Base-by-base conservation (phyloP, 30 jellyfish, hydroid and myxozoan genomes). In the Cassiopea andromeda region DNA sequence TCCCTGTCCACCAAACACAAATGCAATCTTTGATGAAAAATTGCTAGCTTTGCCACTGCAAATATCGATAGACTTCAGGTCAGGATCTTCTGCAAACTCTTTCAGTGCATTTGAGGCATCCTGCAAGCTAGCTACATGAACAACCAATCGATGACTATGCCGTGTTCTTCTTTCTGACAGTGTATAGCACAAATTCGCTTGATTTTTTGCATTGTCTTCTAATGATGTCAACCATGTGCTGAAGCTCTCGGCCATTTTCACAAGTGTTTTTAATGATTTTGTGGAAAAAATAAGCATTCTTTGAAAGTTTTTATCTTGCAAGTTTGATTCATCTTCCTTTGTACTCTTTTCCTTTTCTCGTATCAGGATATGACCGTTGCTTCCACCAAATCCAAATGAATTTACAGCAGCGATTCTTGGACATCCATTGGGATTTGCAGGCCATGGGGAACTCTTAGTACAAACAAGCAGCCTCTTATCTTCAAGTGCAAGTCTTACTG, bases 351-450 rank as follows among this genome's bases (percentile, higher is more conserved):
- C 70, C 49, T 72, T 15, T 19, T 87, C 69, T 87, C 79, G n/a
- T 7, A 87, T 61, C n/a, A 87, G 47, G 8, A 87, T 45, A 58
- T 87, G 94, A 1, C 77, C 94, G 46, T 87, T 87, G 70, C 94
- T 87, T 57, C 94, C 94, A 16, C 94, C 94, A 49, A 87, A 87
- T 44, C 94, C 94, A 66, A 87, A 87, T 6, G 90, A 87, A 59
- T 79, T 87, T 45, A 87, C 76, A n/a, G 78, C 90, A 5, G 94
- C 94, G 38, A 71, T 38, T 68, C 73, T 77, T 46, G 85, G 94
- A 6, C 1, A 14, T 7, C 66, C 75, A 58, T 19, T 7, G 44
- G 43, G 7, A 6, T 15, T 58, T 38, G 19, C 78, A 1, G 89
- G 85, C 94, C 94, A 87, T 16, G 54, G 77, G 38, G 54, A 38